Base-by-base conservation (phyloP, 2,797 vertebrate species). In the Gymnothorax reevesii region DNA sequence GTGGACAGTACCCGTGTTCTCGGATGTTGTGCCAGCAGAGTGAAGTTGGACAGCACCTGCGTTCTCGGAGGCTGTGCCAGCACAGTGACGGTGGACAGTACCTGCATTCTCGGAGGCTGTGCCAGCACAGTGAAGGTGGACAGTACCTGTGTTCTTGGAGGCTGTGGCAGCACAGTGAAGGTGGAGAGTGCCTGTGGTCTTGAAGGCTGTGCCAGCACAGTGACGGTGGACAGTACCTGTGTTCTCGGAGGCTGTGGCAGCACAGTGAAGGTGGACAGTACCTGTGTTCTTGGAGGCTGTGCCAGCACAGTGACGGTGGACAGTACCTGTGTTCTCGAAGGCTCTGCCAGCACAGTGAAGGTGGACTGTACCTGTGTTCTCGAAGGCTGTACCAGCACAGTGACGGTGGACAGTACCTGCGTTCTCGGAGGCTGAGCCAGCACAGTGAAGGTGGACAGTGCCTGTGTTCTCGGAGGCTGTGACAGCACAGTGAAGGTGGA, bases 311-410 rank as follows among this genome's bases (percentile, higher is more conserved):
- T 0, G 1, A 15, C 1, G 33, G 33, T 42, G 15, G 60, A 15
- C 20, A 20, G 17, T 92, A 96, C 96, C 95, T 95, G 92, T 89
- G 96, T 95, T 88, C 93, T 94, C 90, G 96, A 20, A 0, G 5
- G 20, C 5, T 64, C 17, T 20, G 62, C 62, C n/a, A 60, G 59
- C 59, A 13, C 5, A 20, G 12, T 0, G 1, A 15, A 1, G 33
- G 33, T 42, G 15, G 60, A 13, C 59, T 5, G 10, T 60, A 60
- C 59, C 59, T 60, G 59, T 60, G 59, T 12, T 60, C 7, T 42
- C 33, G 33, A 4, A 7, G 62, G 17, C 62, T 66, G 62, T 66
- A 20, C 15, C 17, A 15, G 33, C 33, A 42, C 33, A 42, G 1
- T 42, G 33, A 42, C 1, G 33, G 33, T 42, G 15, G 60, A 20